Percentiles rank a stretch among this genome's conserved stretches.
These are phyloP conservation scores for Psephotus haematonotus DNA, from an alignment of 2,113 vertebrate species.

Conservation along the genomic window DNA sequence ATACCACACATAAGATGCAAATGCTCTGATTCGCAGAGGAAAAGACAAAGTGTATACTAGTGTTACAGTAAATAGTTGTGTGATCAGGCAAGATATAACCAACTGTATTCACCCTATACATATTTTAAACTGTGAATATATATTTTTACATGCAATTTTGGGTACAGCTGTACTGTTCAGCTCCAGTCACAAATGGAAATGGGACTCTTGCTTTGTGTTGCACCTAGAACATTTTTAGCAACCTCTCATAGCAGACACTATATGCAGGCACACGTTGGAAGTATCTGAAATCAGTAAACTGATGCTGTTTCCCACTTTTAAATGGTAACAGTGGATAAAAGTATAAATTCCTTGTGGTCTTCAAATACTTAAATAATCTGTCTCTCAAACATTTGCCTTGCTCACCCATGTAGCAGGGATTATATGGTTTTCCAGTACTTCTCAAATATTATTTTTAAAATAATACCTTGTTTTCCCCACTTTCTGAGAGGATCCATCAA, in stretches of 20 bases:
- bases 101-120: fast-evolving
- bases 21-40: not conserved
- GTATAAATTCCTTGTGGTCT: not conserved
- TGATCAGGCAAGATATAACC: not conserved
- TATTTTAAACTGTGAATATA: not conserved
- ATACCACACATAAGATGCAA: not conserved
- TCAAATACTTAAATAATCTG: not conserved
- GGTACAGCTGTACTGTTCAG: not conserved
- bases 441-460: not conserved
- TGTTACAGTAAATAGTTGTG: not conserved
- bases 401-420: not conserved
- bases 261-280: not conserved
- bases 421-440: not conserved
- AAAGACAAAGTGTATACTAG: not conserved
- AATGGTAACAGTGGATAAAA: fast-evolving
- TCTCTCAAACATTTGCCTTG: not conserved
- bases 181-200: not conserved
- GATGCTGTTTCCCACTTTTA: not conserved
- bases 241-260: not conserved
- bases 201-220: not conserved
- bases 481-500: not conserved
- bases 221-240: not conserved
- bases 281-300: not conserved
- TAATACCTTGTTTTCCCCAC: not conserved
- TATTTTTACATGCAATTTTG: not conserved